Base-by-base conservation (phyloP, 2,113 vertebrate genomes). In the Syngnathoides biaculeatus region DNA sequence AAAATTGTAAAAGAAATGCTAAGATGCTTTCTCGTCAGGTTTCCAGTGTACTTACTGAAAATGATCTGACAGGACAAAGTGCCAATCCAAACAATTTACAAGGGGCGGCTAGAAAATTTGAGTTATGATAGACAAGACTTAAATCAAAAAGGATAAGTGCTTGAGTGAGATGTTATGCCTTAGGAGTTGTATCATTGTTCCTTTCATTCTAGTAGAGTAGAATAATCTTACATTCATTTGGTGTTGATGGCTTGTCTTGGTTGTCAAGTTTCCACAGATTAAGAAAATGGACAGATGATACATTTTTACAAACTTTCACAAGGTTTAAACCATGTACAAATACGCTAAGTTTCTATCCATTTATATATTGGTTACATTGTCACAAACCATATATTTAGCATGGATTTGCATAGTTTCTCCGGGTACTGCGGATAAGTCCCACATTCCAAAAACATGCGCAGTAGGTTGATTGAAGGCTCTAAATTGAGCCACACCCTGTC, bases 1-100 rank as follows among this genome's bases (percentile, higher is more conserved):
- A 79, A 81, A 19, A 74, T 57, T 45, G 35, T 58, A 24, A 56
- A 73, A 20, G 65, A 78, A 69, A 71, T 68, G 72, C 69, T 45
- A 15, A 27, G 61, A 43, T 20, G 72, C 64, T 39, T 40, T 47
- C 53, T 86, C 64, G 57, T 73, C 64, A 64, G 47, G 58, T 26
- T 38, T 74, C 58, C 62, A 69, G 40, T 58, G 17, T 12, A 9
- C 64, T 13, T 38, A 40, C 20, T 22, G 19, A 52, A 64, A 77
- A 72, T 60, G 15, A 55, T 75, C 67, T 70, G 39, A 50, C 24
- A 52, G 73, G 7, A 2, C 13, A 30, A 57, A 57, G 6, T 12
- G 40, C 13, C 40, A 42, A 42, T 42, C 11, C 40, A 9, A 30
- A 38, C 8, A 35, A n/a, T 39, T 38, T 20, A 38, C 10, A 59